Evolutionary conservation across 1,140 invertebrate genomes (phyloP).

Genomic region (Danaus melanippus): DNA sequence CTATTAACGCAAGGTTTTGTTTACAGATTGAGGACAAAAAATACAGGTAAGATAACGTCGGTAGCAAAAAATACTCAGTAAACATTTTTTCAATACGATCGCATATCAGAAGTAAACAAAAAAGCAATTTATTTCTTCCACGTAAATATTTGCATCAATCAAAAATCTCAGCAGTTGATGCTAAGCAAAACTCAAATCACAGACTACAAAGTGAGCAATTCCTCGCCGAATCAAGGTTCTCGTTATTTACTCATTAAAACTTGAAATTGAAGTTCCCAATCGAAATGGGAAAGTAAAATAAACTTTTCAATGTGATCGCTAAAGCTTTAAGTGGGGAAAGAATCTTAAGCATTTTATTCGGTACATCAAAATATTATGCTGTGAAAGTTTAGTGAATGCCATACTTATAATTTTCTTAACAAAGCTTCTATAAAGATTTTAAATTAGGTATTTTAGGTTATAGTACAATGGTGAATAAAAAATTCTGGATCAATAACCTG

Average conservation of each 20-base stretch:
- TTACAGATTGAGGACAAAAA: too few species aligned
- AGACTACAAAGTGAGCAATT: conserved; percentile 39
- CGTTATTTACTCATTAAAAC: conserved; percentile 66
- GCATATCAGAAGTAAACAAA: too few species aligned
- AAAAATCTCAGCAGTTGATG: too few species aligned
- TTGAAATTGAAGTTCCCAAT: conserved; percentile 50
- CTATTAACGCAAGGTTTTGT: too few species aligned
- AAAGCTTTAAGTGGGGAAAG: conserved; percentile 13
- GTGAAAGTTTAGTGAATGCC: not conserved
- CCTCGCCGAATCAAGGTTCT: conserved; percentile 35
- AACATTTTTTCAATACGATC: too few species aligned
- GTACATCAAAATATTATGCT: conserved; percentile 7
- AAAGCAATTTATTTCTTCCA: too few species aligned
- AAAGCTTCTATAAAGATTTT: too few species aligned
- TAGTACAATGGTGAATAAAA: not conserved
- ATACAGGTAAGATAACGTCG: too few species aligned
- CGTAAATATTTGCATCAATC: too few species aligned
- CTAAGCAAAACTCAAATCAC: conserved; percentile 17
- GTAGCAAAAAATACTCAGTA: too few species aligned
- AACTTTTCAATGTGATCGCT: conserved; percentile 41
- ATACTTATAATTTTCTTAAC: too few species aligned
- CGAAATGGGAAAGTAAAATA: conserved; percentile 35
- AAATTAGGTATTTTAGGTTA: conserved; percentile 2
- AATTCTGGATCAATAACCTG: too few species aligned
- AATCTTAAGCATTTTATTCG: conserved; percentile 14